phyloP scores from a whole-genome alignment of 2,888 invertebrate species.

The Limnephilus rhombicus region DNA sequence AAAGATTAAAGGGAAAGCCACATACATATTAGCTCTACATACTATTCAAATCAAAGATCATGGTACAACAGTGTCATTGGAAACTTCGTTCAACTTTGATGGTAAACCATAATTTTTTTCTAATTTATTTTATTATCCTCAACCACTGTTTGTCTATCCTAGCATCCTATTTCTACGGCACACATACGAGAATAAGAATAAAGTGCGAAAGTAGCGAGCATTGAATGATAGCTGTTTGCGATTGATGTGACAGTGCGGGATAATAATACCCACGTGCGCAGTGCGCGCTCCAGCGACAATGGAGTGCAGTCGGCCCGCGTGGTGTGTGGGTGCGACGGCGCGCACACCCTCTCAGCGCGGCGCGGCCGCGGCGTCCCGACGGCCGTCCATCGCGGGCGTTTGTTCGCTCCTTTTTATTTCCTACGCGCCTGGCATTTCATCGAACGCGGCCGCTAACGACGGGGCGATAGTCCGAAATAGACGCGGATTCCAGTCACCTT shows the following conservation, averaged over 20 bases:
- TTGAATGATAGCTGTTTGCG: neutral
- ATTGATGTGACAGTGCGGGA: neutral
- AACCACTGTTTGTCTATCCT: too few species aligned
- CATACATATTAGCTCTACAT: too few species aligned
- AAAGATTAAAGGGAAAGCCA: neutral
- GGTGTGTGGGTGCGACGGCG: constrained; percentile 8
- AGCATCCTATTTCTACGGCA: neutral
- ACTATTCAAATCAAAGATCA: neutral
- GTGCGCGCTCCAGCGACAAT: neutral
- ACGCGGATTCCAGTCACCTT: constrained; percentile 47
- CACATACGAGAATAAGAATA: neutral
- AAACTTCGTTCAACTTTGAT: neutral
- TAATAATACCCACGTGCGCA: neutral
- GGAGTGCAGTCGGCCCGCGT: neutral
- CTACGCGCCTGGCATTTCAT: constrained; percentile 38
- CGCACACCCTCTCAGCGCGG: constrained; percentile 16
- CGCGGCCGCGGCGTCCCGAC: neutral
- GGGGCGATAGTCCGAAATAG: constrained; percentile 39
- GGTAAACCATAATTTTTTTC: neutral
- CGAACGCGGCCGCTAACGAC: constrained; percentile 41
- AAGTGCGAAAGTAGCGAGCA: neutral
- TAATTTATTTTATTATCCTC: neutral
- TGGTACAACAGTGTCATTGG: neutral
- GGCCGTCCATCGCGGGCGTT: constrained; percentile 23
- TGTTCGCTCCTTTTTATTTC: constrained; percentile 18